Evolutionary conservation across 2,113 vertebrate species (phyloP).

Genomic region (Calyptommatus sinebrachiatus): DNA sequence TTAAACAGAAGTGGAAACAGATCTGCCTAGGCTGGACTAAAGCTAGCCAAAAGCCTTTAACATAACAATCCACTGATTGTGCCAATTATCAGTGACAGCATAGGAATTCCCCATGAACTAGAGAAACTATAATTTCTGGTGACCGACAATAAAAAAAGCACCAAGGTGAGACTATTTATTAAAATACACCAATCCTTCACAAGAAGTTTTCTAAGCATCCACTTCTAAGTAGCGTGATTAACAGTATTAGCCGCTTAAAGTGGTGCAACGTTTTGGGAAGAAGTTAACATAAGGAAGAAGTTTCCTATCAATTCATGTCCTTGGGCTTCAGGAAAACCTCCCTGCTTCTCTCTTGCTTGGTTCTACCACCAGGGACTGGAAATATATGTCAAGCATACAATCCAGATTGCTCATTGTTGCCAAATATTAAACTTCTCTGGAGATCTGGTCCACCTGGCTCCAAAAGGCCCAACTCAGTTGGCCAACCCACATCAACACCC

Average conservation of each 20-base stretch:
- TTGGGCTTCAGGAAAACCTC: not conserved
- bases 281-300: too few relatives aligned
- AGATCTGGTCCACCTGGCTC: too few relatives aligned
- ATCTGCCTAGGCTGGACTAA: too few relatives aligned
- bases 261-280: not conserved
- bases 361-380: not conserved
- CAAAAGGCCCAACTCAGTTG: too few relatives aligned
- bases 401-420: not conserved
- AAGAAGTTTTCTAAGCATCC: not conserved
- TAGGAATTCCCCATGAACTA: not conserved
- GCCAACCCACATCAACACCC: too few relatives aligned
- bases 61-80: not conserved
- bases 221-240: not conserved
- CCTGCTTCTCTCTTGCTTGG: not conserved
- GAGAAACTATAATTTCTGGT: not conserved
- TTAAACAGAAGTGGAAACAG: too few relatives aligned
- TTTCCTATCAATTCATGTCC: too few relatives aligned
- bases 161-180: not conserved
- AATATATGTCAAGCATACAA: too few relatives aligned
- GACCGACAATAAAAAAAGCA: not conserved
- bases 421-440: too few relatives aligned
- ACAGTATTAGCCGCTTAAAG: not conserved
- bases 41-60: too few relatives aligned
- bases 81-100: not conserved
- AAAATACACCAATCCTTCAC: not conserved